phyloP scores from a whole-genome alignment of 2,888 invertebrate species.

The Cephus rjabovi region DNA sequence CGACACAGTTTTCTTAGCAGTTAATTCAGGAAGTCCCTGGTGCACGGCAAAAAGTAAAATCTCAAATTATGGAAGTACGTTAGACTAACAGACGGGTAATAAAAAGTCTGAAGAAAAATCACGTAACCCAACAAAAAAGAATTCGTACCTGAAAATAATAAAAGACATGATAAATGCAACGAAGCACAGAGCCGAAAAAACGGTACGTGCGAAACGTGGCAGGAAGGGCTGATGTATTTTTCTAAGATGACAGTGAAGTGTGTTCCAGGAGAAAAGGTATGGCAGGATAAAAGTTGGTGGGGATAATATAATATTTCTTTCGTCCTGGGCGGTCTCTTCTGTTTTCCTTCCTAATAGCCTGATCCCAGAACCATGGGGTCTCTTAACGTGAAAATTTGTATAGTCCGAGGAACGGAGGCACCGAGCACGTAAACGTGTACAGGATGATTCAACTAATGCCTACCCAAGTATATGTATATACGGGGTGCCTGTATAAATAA shows the following conservation, averaged over 20 bases:
- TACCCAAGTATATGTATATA: not conserved
- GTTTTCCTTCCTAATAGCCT: slow-evolving; percentile 29
- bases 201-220: not conserved
- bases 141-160: not conserved
- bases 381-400: too few relatives aligned
- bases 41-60: not conserved
- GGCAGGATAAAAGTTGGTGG: not conserved
- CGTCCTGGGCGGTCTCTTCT: slow-evolving; percentile 25
- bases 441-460: too few relatives aligned
- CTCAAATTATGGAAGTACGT: not conserved
- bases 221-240: not conserved
- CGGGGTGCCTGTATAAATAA: not conserved
- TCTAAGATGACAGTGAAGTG: not conserved
- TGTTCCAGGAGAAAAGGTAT: not conserved
- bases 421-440: too few relatives aligned
- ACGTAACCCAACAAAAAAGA: too few relatives aligned
- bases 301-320: slow-evolving; percentile 30
- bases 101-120: too few relatives aligned
- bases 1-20: not conserved
- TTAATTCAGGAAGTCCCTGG: not conserved
- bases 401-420: too few relatives aligned
- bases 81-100: not conserved
- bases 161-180: not conserved
- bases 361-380: not conserved
- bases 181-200: not conserved